A percentile compares a stretch with the other conserved stretches of the same genome.
Conservation (phyloP, 2,888 invertebrate genomes). For the Macroteleia sp. region DNA sequence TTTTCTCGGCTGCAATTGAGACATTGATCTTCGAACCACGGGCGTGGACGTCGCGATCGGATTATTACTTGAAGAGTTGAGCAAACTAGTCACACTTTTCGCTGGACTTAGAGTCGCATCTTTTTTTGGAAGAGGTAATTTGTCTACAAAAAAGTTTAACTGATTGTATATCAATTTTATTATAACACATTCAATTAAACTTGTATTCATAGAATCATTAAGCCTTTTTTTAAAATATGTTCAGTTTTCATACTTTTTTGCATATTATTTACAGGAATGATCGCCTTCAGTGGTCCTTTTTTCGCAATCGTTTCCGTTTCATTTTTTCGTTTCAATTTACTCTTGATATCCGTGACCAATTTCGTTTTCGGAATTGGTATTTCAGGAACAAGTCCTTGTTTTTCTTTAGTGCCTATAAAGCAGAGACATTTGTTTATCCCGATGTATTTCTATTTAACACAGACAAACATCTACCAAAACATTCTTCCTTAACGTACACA, state of each 20-base stretch:
- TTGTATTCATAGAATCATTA: too few species aligned
- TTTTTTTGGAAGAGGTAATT: constrained; percentile 2
- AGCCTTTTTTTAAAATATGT: too few species aligned
- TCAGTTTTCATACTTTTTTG: constrained; percentile 68
- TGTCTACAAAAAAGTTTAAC: background rate
- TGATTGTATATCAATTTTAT: too few species aligned
- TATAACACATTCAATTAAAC: too few species aligned
- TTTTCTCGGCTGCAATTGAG: constrained; percentile 9
- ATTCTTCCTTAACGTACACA: too few species aligned
- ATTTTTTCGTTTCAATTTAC: constrained; percentile 43
- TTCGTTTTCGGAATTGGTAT: constrained; percentile 26
- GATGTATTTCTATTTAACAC: background rate
- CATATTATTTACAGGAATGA: constrained; percentile 78
- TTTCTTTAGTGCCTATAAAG: constrained; percentile 1
- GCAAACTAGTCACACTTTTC: constrained; percentile 1
- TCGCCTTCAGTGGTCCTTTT: constrained; percentile 79
- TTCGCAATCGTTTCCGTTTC: constrained; percentile 61
- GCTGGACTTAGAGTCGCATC: constrained; percentile 14
- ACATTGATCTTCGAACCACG: background rate
- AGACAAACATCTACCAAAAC: background rate
- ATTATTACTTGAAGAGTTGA: background rate
- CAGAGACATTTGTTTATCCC: too few species aligned
- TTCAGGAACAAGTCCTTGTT: constrained; percentile 42
- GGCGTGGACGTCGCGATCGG: constrained; percentile 43
- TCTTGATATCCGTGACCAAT: constrained; percentile 41